Evolutionary conservation across 53 echinoderm and acorn worm species (phyloP), one percentile per base, ranked within the genome.

Genomic region (Mesocentrotus franciscanus): DNA sequence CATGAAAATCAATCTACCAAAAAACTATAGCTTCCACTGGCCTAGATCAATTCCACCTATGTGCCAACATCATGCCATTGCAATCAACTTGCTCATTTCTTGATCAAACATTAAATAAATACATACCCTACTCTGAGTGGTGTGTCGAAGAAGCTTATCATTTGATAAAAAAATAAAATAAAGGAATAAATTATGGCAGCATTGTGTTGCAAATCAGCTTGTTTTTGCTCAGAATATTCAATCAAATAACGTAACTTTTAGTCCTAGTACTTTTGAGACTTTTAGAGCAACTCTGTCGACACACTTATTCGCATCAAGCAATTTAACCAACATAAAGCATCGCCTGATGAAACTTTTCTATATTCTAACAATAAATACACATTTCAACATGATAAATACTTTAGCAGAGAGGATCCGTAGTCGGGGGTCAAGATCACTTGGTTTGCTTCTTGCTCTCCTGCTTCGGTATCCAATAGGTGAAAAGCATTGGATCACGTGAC

Each of bases 121-220:
- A 81, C 81, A 81, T 81, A 81, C 81, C 81, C 81, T 42, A 81
- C 81, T 81, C 81, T 36, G 36, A 81, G 16, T 33, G 81, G 81
- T 81, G 81, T 81, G 81, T 81, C 81, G 81, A 29, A 36, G 39
- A 17, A 81, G 81, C 81, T 81, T 81, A 81, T 81, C 22, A 20
- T 39, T 81, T 33, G 33, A 18, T 33, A 39, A 72, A 10, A 71
- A 81, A 39, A 81, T 42, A 20, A 39, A 81, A 81, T 39, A 39
- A 81, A 81, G 42, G 39, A 81, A 81, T 76, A 81, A 81, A 81
- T 81, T 81, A 81, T 81, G 81, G 81, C 39, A 81, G 81, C 81
- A 42, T 33, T 39, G 15, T 39, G 39, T 76, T 81, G 33, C 81
- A 81, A 10, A 42, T 81, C 42, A 42, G 81, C 81, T 36, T 81